A percentile compares a stretch with the other conserved stretches of the same genome.
Conservation (phyloP, 1,140 invertebrate species). For the Papilio polytes region DNA sequence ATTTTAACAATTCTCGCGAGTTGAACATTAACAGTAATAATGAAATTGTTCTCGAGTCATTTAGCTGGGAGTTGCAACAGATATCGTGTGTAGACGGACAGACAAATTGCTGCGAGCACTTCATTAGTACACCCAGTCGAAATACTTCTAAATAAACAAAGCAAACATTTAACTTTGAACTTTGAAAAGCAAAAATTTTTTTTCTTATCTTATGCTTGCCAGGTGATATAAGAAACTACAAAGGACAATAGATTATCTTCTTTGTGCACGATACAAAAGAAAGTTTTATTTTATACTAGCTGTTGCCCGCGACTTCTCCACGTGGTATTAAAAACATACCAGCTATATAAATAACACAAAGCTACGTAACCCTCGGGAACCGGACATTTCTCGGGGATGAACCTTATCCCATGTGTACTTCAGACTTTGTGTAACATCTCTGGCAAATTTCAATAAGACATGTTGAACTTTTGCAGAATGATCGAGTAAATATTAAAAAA, state of each 20-base stretch:
- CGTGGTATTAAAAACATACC: too few species aligned
- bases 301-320: too few species aligned
- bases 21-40: conserved; percentile 45
- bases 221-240: conserved; percentile 17
- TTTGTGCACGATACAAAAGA: background rate
- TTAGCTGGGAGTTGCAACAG: conserved; percentile 41
- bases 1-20: conserved; percentile 11
- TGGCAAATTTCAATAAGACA: too few species aligned
- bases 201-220: conserved; percentile 2
- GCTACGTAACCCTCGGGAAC: too few species aligned
- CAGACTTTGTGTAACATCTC: too few species aligned
- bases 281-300: background rate
- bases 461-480: too few species aligned
- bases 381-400: too few species aligned
- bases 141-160: conserved; percentile 27
- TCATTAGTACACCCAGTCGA: conserved; percentile 58
- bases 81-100: conserved; percentile 47
- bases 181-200: background rate
- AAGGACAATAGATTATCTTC: conserved; percentile 4
- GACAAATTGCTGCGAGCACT: conserved; percentile 63
- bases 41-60: conserved; percentile 55
- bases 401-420: too few species aligned
- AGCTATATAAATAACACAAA: too few species aligned
- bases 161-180: background rate
- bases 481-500: too few species aligned